Conservation (phyloP, 2,113 vertebrate species). For the Ovibos moschatus region DNA sequence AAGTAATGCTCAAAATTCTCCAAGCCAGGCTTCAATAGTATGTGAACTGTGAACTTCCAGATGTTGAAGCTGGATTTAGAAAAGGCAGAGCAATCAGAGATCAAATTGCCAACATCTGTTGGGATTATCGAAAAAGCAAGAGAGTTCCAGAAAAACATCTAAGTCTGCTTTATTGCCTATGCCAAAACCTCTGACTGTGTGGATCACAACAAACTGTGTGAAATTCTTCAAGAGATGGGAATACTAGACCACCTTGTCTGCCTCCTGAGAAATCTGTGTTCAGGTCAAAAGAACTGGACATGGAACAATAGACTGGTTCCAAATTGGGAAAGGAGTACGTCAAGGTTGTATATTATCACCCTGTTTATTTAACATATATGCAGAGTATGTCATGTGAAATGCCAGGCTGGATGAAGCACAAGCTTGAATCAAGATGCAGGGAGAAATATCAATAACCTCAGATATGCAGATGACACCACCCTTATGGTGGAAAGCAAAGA, state of each 20-base stretch:
- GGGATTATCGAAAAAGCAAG: background rate
- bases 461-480: background rate
- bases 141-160: background rate
- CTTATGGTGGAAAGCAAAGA: background rate
- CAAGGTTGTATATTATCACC: background rate
- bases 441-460: background rate
- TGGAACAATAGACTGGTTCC: background rate
- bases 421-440: background rate
- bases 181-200: background rate
- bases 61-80: background rate
- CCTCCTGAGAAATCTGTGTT: background rate
- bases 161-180: background rate
- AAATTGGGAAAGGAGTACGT: background rate
- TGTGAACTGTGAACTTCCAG: background rate
- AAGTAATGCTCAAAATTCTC: background rate
- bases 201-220: background rate
- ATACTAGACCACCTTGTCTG: background rate
- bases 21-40: background rate
- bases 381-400: background rate
- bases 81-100: background rate
- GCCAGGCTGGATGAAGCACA: background rate
- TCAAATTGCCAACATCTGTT: background rate
- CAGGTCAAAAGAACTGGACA: background rate
- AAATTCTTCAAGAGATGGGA: background rate
- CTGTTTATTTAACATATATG: background rate